Evolutionary conservation across 2,797 vertebrate genomes (phyloP), one percentile per base, ranked within the genome.

Genomic region (Acipenser transmontanus): DNA sequence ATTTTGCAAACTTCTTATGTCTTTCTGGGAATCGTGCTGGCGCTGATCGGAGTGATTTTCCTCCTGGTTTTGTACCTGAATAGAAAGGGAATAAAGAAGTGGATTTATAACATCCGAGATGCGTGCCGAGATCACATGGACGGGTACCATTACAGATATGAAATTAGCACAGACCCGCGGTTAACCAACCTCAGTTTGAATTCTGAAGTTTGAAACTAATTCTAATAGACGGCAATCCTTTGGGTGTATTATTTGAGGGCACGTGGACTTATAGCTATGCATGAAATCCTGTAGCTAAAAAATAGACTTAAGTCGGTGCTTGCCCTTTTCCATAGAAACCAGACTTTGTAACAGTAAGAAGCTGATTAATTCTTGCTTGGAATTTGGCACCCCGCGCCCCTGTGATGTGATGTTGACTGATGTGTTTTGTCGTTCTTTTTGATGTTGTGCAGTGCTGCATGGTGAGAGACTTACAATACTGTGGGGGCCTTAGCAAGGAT

Each of bases 41-140:
- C 97, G 54, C 89, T 99, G 63, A 98, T 99, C 1, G 97, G 97
- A 6, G 92, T 98, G 63, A 96, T 99, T 75, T 99, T 99, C 80
- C 89, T 99, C 68, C 86, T 99, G 65, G 97, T 99, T 78, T 93
- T 99, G 72, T 99, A 98, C 83, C 87, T 99, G 79, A 99, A 99
- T 88, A 88, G 96, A 68, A 98, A 96, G 78, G 97, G 97, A 67
- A 99, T 99, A 82, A 99, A 98, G 85, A 93, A 93, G 74, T 99
- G 97, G 97, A 93, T 98, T 54, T 93, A 97, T 78, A 98, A 98
- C 84, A 94, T 99, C 81, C 86, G 97, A 80, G 97, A 99, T 56
- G 96, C 96, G 63, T 99, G 97, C 82, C 90, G 96, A 81, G 97
- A 99, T 89, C 97, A 98, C 81, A 97, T 99, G 97, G 97, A 99